Conservation (phyloP, 2,113 vertebrate genomes). For the Pampusana beccarii region DNA sequence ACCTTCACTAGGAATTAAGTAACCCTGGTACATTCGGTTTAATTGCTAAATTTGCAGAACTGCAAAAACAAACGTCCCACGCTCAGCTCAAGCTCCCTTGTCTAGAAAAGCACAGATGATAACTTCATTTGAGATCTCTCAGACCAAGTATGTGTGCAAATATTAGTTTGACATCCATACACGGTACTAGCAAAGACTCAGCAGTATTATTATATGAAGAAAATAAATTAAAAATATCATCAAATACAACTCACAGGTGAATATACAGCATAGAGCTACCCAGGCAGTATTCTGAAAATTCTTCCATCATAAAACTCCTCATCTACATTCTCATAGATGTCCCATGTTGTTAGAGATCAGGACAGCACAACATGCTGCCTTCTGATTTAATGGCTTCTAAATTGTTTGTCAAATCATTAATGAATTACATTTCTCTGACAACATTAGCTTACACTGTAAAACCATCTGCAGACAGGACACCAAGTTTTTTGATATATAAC, state of each 20-base stretch:
- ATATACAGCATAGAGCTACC: neutral
- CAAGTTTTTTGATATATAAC: neutral
- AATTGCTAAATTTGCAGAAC: neutral
- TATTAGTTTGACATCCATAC: neutral
- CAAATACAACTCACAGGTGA: neutral
- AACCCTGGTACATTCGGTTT: neutral
- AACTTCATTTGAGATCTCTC: neutral
- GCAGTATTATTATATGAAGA: neutral
- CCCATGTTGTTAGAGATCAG: neutral
- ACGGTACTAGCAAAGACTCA: neutral
- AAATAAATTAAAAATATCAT: neutral
- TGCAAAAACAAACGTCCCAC: neutral
- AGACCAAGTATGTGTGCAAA: neutral
- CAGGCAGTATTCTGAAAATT: neutral
- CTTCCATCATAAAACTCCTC: neutral
- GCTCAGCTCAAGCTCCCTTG: neutral
- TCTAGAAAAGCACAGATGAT: neutral
- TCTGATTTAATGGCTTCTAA: neutral
- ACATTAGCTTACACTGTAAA: neutral
- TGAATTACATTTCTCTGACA: neutral
- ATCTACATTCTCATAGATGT: neutral
- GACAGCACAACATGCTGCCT: neutral
- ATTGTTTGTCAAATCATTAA: neutral
- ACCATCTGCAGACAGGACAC: neutral
- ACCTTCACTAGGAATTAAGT: neutral